phyloP scores from a whole-genome alignment of 2,113 vertebrate genomes.

The Arothron firmamentum region DNA sequence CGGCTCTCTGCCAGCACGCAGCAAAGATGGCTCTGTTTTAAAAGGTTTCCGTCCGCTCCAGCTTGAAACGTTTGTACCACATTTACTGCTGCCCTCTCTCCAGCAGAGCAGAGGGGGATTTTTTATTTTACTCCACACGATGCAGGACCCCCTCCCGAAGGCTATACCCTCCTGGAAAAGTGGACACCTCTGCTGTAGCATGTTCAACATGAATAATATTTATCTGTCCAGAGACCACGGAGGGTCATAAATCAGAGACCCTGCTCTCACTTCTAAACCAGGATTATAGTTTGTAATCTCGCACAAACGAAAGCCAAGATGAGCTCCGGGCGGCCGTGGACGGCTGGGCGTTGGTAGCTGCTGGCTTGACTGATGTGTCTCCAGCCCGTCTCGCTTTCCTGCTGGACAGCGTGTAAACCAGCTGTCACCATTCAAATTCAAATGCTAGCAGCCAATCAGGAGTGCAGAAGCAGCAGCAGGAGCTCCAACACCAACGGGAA shows the following conservation, averaged over 20 bases:
- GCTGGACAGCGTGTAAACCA: constrained; percentile 34
- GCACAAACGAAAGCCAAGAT: neutral
- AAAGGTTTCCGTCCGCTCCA: constrained; percentile 51
- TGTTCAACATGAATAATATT: constrained; percentile 11
- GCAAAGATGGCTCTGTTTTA: constrained; percentile 41
- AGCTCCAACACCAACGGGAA: too few species aligned
- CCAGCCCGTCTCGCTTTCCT: constrained; percentile 17
- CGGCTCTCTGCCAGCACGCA: constrained; percentile 50
- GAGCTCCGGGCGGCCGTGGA: neutral
- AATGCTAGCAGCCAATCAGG: constrained; percentile 47
- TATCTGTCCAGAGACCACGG: constrained; percentile 14
- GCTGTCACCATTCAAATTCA: constrained; percentile 42
- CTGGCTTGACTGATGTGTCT: constrained; percentile 34
- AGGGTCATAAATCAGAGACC: neutral
- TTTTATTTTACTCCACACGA: constrained; percentile 25
- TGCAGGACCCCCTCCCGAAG: too few species aligned
- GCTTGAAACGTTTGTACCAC: constrained; percentile 55
- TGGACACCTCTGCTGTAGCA: neutral
- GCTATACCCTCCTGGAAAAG: neutral
- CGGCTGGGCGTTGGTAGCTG: constrained; percentile 2
- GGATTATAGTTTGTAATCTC: neutral
- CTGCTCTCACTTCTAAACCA: too few species aligned
- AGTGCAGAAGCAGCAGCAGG: neutral
- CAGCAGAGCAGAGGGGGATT: constrained; percentile 9
- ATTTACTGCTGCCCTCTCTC: constrained; percentile 26